A percentile compares a stretch with the other conserved stretches of the same genome.
These are phyloP conservation scores for Homarus americanus DNA, from an alignment of 1,140 invertebrate genomes.

Conservation along the genomic window DNA sequence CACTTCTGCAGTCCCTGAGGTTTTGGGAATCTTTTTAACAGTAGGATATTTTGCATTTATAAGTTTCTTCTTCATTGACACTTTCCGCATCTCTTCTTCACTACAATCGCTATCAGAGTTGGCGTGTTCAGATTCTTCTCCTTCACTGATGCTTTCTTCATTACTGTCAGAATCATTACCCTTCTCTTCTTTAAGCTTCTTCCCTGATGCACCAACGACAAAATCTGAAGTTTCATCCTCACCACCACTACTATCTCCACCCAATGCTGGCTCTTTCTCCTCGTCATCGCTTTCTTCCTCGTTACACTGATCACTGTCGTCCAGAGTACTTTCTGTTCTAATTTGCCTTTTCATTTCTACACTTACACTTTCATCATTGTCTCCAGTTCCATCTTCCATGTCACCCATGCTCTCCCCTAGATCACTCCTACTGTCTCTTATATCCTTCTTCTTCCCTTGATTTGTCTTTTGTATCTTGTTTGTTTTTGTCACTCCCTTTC, in stretches of 20 bases:
- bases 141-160: not conserved
- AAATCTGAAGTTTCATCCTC: not conserved
- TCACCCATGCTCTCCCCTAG: not conserved
- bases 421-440: not conserved
- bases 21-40: too few species aligned
- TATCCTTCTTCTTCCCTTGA: not conserved
- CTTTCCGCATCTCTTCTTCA: not conserved
- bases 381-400: not conserved
- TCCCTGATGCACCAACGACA: not conserved
- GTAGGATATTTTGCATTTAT: not conserved
- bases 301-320: not conserved
- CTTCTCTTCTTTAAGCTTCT: not conserved
- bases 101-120: not conserved
- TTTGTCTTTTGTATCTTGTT: not conserved
- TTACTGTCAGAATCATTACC: not conserved
- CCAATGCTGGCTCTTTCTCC: not conserved
- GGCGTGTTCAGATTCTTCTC: not conserved
- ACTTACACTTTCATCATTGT: constrained; percentile 5
- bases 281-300: not conserved
- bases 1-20: not conserved
- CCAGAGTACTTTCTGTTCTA: too few species aligned
- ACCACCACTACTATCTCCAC: not conserved
- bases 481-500: not conserved
- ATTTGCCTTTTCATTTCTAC: not conserved
- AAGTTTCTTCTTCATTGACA: not conserved